A percentile compares a stretch with the other conserved stretches of the same genome.
phyloP scores from a whole-genome alignment of 2,888 invertebrate genomes.

The Parnassius glacialis region DNA sequence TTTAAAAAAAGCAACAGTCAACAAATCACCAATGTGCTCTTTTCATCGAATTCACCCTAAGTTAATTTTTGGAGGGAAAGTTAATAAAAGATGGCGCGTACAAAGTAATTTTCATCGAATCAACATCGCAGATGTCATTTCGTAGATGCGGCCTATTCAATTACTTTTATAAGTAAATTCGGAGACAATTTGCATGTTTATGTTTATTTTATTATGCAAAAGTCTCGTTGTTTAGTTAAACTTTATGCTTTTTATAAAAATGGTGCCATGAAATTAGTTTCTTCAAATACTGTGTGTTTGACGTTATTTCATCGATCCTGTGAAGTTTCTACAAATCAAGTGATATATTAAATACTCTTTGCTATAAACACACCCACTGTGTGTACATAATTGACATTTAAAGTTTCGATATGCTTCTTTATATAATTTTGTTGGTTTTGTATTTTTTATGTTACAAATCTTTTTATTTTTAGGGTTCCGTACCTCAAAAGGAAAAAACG shows the following conservation, averaged over 20 bases:
- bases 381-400: too few relatives aligned
- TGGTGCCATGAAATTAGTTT: conserved; percentile 34
- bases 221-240: conserved; percentile 52
- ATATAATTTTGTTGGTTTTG: too few relatives aligned
- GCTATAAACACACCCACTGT: too few relatives aligned
- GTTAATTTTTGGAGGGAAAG: conserved; percentile 38
- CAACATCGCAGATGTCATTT: conserved; percentile 63
- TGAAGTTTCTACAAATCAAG: too few relatives aligned
- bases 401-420: too few relatives aligned
- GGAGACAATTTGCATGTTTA: conserved; percentile 69
- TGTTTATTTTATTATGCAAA: conserved; percentile 33
- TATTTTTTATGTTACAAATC: too few relatives aligned
- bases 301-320: not conserved
- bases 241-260: conserved; percentile 40
- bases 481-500: too few relatives aligned
- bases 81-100: conserved; percentile 43
- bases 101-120: conserved; percentile 64
- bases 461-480: too few relatives aligned
- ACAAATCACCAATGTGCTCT: conserved; percentile 22
- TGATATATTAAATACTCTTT: too few relatives aligned
- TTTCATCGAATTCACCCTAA: conserved; percentile 28
- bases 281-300: conserved; percentile 31
- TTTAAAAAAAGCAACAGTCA: not conserved
- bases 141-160: conserved; percentile 59
- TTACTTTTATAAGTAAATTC: conserved; percentile 73